These are phyloP conservation scores for Clarias pachynema DNA, from an alignment of 2,797 vertebrate genomes.

Conservation along the genomic window DNA sequence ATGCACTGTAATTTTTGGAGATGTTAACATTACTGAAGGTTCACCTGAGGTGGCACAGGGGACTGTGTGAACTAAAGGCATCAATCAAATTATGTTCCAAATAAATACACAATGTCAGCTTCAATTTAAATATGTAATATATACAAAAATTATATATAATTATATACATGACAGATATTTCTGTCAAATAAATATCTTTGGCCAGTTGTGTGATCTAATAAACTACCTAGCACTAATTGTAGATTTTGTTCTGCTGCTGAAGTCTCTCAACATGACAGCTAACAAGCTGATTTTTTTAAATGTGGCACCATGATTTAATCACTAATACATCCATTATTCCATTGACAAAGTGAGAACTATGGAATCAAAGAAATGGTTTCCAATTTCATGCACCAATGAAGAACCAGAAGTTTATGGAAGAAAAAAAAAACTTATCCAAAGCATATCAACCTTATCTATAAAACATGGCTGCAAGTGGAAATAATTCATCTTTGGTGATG, in stretches of 20 bases:
- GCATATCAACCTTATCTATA: neutral
- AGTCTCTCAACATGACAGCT: neutral
- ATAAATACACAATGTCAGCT: neutral
- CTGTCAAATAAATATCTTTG: neutral
- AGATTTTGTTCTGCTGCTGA: neutral
- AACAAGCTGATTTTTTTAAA: neutral
- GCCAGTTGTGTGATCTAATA: neutral
- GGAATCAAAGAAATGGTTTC: neutral
- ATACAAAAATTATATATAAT: neutral
- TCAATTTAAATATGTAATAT: neutral
- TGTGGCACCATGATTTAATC: neutral
- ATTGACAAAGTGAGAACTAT: neutral
- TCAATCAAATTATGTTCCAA: too few relatives aligned
- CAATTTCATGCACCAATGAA: neutral
- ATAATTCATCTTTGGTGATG: neutral
- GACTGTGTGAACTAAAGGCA: neutral
- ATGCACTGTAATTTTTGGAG: slow-evolving; percentile 60
- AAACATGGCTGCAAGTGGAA: neutral
- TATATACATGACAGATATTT: neutral
- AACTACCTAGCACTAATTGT: neutral
- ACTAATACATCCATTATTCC: neutral
- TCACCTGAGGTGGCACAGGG: slow-evolving; percentile 64
- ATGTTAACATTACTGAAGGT: slow-evolving; percentile 60
- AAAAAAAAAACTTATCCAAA: neutral
- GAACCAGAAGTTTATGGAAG: neutral